A percentile compares a stretch with the other conserved stretches of the same genome.
These are phyloP conservation scores for Pseudopodoces humilis DNA, from an alignment of 2,113 vertebrate genomes.

Conservation along the genomic window DNA sequence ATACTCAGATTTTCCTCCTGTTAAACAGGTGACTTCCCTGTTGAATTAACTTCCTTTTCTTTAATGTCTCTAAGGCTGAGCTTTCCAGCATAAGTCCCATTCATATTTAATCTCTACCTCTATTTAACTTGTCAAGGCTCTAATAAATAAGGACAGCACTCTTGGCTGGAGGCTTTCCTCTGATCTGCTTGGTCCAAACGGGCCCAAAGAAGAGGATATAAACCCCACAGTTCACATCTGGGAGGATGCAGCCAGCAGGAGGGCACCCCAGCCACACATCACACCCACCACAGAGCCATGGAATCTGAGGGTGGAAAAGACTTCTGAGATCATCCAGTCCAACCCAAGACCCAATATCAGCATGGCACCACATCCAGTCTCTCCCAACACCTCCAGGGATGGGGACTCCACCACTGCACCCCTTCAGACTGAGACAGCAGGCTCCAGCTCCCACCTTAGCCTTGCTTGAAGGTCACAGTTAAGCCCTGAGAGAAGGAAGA, in stretches of 20 bases:
- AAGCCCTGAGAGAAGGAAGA: background rate
- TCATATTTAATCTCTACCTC: slow-evolving; percentile 56
- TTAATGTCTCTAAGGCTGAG: slow-evolving; percentile 26
- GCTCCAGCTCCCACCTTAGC: background rate
- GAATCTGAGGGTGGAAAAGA: background rate
- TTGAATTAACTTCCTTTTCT: slow-evolving; percentile 46
- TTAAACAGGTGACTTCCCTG: slow-evolving; percentile 34
- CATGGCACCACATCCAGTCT: background rate
- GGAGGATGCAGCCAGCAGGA: background rate
- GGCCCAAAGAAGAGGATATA: background rate
- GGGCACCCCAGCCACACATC: background rate
- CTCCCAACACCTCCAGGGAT: background rate
- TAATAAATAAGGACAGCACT: slow-evolving; percentile 37
- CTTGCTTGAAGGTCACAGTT: background rate
- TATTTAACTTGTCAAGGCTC: slow-evolving; percentile 57
- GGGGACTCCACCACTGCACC: background rate
- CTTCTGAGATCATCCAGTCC: background rate
- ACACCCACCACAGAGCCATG: background rate
- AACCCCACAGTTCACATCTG: background rate
- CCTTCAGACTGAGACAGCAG: background rate
- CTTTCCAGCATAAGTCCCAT: slow-evolving; percentile 49
- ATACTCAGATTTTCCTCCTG: background rate
- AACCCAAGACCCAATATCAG: fast-evolving
- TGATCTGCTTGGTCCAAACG: background rate
- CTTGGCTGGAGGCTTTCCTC: background rate